Evolutionary conservation across 2,888 invertebrate species (phyloP).

Genomic region (Cabera pusaria): DNA sequence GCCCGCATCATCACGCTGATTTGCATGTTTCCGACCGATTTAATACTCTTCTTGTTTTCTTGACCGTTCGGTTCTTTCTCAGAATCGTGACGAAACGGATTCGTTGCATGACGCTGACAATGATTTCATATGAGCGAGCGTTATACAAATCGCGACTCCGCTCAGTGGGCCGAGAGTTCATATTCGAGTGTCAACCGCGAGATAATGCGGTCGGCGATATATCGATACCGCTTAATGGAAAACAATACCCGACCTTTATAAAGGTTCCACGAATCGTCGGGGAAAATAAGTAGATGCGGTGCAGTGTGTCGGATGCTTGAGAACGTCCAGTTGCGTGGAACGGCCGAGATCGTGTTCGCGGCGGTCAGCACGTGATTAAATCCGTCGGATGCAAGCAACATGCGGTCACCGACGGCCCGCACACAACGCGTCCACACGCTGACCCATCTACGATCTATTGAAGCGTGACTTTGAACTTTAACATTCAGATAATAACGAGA

Average conservation of each 20-base stretch:
- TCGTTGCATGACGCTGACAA: constrained; percentile 40
- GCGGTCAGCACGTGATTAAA: constrained; percentile 61
- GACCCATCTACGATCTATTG: constrained; percentile 7
- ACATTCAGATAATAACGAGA: constrained; percentile 9
- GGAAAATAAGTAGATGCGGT: constrained; percentile 32
- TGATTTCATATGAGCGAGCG: constrained; percentile 25
- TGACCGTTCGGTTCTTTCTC: constrained; percentile 49
- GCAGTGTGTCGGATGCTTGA: constrained; percentile 29
- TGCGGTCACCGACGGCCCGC: constrained; percentile 43
- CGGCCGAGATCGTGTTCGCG: constrained; percentile 56
- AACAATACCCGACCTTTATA: constrained; percentile 34
- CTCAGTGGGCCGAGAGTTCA: constrained; percentile 8
- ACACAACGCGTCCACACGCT: constrained; percentile 15
- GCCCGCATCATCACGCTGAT: constrained; percentile 54
- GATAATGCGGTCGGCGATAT: constrained; percentile 10
- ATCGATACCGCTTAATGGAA: constrained; percentile 29
- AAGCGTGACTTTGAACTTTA: constrained; percentile 20
- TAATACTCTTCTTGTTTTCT: constrained; percentile 55
- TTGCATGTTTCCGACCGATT: constrained; percentile 61
- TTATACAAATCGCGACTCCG: constrained; percentile 7
- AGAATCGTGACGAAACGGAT: constrained; percentile 53
- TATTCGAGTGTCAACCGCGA: constrained; percentile 7
- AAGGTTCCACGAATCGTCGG: constrained; percentile 31
- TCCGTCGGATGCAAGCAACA: constrained; percentile 57
- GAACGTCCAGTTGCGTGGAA: constrained; percentile 47